Conservation (phyloP, 1,140 invertebrate genomes). For the Elymnias hypermnestra region DNA sequence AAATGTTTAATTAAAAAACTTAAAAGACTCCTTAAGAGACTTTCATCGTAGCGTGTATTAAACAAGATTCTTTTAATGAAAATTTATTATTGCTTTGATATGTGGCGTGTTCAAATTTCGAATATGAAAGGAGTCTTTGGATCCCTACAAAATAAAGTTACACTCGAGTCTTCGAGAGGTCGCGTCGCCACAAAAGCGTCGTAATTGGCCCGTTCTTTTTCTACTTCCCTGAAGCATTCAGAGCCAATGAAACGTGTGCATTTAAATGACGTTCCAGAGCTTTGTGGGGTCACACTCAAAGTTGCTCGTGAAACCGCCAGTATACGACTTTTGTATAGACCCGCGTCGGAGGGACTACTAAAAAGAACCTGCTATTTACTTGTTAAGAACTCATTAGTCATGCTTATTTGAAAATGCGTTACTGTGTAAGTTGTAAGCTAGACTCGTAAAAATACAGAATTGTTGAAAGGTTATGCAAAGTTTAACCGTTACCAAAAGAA, state of each 20-base stretch:
- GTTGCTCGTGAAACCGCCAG: constrained; percentile 64
- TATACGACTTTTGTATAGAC: constrained; percentile 59
- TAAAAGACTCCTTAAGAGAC: not conserved
- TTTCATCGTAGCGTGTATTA: too few relatives aligned
- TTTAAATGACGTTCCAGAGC: constrained; percentile 74
- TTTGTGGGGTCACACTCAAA: constrained; percentile 73
- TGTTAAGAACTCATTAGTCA: constrained; percentile 70
- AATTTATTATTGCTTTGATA: constrained; percentile 9
- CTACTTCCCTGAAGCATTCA: constrained; percentile 72
- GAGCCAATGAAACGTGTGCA: constrained; percentile 75
- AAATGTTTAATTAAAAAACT: constrained; percentile 5
- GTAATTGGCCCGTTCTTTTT: constrained; percentile 75
- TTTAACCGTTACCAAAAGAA: too few relatives aligned
- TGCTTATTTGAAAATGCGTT: constrained; percentile 61
- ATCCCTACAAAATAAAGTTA: constrained; percentile 61
- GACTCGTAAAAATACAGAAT: constrained; percentile 2
- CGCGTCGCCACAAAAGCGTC: constrained; percentile 67
- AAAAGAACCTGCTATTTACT: constrained; percentile 61
- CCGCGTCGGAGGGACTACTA: constrained; percentile 48
- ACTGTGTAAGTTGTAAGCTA: constrained; percentile 12
- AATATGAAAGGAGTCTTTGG: constrained; percentile 51
- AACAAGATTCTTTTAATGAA: not conserved
- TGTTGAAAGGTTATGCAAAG: not conserved
- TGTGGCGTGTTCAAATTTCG: constrained; percentile 15
- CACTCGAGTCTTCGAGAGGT: constrained; percentile 67